Evolutionary conservation across 2,113 vertebrate species (phyloP).

Genomic region (Dicrurus megarhynchus): DNA sequence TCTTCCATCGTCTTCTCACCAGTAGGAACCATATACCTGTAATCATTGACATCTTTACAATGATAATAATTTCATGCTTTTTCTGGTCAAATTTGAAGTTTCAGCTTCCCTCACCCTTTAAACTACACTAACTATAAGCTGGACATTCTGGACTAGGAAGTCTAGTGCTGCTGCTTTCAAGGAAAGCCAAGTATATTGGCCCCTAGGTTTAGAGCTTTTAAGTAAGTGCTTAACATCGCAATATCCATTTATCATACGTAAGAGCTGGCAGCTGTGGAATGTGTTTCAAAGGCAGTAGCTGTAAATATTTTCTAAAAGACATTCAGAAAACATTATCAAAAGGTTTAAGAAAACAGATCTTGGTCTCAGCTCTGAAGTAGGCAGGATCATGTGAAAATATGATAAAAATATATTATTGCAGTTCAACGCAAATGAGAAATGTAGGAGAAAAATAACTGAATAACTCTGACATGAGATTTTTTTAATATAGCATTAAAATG

Average conservation of each 20-base stretch:
- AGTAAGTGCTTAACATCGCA: background rate
- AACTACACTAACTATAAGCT: background rate
- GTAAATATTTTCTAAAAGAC: slow-evolving; percentile 9
- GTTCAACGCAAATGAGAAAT: background rate
- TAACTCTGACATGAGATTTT: background rate
- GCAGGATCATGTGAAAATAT: background rate
- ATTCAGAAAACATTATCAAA: background rate
- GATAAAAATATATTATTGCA: background rate
- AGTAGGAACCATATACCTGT: background rate
- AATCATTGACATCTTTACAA: background rate
- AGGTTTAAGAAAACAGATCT: background rate
- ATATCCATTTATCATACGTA: background rate
- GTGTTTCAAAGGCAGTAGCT: background rate
- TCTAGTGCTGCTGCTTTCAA: background rate
- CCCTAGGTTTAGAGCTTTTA: background rate
- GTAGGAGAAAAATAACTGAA: background rate
- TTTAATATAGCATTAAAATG: background rate
- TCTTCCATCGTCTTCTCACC: background rate
- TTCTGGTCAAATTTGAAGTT: background rate
- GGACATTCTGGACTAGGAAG: background rate
- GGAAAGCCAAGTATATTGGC: background rate
- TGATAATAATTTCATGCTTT: background rate
- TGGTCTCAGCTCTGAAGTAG: background rate
- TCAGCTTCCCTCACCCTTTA: background rate
- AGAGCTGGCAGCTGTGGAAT: background rate